Evolutionary conservation across 2,888 invertebrate genomes (phyloP).

Genomic region (Onchidella celtica): DNA sequence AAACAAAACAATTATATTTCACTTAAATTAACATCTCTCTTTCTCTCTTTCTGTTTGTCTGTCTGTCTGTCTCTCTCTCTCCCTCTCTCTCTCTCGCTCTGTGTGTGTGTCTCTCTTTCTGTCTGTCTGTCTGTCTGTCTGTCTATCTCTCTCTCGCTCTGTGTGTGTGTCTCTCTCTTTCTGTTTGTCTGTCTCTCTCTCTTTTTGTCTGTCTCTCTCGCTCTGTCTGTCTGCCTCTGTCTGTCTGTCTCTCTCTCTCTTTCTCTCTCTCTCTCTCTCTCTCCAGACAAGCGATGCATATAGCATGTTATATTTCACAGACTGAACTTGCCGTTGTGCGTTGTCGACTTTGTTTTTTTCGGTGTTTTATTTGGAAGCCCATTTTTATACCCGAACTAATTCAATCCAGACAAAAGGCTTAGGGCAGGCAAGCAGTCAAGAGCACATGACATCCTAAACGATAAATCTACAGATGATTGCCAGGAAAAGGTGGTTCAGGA

Average conservation of each 20-base stretch:
- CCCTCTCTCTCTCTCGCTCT: neutral
- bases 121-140: neutral
- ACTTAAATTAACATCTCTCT: too few species aligned
- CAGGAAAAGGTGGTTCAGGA: too few species aligned
- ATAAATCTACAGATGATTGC: too few species aligned
- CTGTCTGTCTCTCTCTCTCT: neutral
- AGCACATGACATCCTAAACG: too few species aligned
- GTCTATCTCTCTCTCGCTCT: neutral
- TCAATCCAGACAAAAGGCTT: too few species aligned
- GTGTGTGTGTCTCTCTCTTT: neutral
- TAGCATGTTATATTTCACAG: too few species aligned
- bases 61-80: neutral
- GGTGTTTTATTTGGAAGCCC: too few species aligned
- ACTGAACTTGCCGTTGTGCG: too few species aligned
- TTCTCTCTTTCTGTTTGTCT: neutral
- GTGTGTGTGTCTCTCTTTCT: neutral
- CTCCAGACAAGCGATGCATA: neutral
- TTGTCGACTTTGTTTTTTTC: too few species aligned
- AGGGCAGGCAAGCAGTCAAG: too few species aligned
- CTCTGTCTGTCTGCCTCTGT: neutral
- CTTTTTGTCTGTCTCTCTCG: neutral
- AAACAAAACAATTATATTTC: too few species aligned
- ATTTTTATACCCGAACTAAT: too few species aligned
- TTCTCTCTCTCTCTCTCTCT: neutral
- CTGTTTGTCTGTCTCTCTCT: neutral